Evolutionary conservation across 2,888 invertebrate genomes (phyloP).

Genomic region (Drosophila setosimentum): DNA sequence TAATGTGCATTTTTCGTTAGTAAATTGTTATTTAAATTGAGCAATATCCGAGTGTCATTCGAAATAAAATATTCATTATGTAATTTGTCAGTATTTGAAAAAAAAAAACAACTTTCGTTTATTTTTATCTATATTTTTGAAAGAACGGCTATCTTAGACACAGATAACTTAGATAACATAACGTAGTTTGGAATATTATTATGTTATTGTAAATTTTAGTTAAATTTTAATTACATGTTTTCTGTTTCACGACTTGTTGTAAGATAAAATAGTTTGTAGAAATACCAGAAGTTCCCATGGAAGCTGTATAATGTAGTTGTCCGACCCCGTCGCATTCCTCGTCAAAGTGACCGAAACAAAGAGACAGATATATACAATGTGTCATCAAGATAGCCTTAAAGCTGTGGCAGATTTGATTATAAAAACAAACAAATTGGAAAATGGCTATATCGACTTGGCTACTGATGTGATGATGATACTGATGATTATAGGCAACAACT

Average conservation of each 20-base stretch:
- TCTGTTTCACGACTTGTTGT: not conserved
- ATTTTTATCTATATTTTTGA: not conserved
- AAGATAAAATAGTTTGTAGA: not conserved
- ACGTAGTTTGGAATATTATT: no score
- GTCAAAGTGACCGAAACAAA: not conserved
- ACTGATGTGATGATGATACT: no score
- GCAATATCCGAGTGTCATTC: not conserved
- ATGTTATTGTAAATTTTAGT: not conserved
- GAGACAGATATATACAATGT: not conserved
- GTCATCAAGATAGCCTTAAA: not conserved
- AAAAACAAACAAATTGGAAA: not conserved
- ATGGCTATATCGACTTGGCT: no score
- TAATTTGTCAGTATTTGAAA: not conserved
- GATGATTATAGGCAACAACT: no score
- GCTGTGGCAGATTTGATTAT: not conserved
- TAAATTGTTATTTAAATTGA: not conserved
- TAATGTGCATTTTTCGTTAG: not conserved
- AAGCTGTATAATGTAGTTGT: not conserved
- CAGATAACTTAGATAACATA: no score
- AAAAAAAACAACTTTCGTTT: no score
- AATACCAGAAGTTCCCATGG: not conserved
- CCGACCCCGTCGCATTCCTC: accelerated
- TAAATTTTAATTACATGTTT: not conserved
- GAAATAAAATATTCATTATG: not conserved
- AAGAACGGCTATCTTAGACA: not conserved